Conservation (phyloP, 2,113 vertebrate genomes). For the Chiloscyllium plagiosum region DNA sequence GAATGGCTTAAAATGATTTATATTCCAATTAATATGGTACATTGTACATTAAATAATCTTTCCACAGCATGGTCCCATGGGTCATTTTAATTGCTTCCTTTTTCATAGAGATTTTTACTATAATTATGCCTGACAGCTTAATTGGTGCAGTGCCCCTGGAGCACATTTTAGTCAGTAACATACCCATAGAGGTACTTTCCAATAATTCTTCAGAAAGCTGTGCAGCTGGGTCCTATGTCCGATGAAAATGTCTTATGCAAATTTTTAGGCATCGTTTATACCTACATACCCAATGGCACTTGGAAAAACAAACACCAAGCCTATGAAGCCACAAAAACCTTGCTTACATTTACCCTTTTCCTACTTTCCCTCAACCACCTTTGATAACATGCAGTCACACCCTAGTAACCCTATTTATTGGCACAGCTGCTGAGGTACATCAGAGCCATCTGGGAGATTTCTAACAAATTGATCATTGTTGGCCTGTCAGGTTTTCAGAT, state of each 20-base stretch:
- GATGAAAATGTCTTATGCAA: constrained; percentile 16
- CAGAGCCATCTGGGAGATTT: background rate
- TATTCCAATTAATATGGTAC: constrained; percentile 34
- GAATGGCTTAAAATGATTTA: constrained; percentile 36
- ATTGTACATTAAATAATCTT: constrained; percentile 38
- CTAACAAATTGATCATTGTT: background rate
- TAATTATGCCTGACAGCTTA: constrained; percentile 36
- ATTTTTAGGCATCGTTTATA: background rate
- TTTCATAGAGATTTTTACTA: constrained; percentile 32
- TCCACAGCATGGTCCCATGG: constrained; percentile 23
- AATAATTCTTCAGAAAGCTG: constrained; percentile 25
- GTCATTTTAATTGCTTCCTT: constrained; percentile 37
- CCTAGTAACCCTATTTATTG: background rate
- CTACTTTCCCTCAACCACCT: background rate
- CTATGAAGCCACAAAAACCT: background rate
- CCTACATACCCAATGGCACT: background rate
- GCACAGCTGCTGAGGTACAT: background rate
- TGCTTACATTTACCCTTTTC: background rate
- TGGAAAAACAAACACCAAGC: background rate
- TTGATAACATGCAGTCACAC: background rate
- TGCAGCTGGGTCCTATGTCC: constrained; percentile 12
- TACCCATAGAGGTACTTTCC: constrained; percentile 23
- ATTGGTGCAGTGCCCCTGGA: constrained; percentile 27
- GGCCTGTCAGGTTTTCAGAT: background rate
- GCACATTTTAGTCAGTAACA: constrained; percentile 18